These are phyloP conservation scores for Myoxocephalus aenaeus DNA, from an alignment of 2,797 vertebrate genomes.

Conservation along the genomic window DNA sequence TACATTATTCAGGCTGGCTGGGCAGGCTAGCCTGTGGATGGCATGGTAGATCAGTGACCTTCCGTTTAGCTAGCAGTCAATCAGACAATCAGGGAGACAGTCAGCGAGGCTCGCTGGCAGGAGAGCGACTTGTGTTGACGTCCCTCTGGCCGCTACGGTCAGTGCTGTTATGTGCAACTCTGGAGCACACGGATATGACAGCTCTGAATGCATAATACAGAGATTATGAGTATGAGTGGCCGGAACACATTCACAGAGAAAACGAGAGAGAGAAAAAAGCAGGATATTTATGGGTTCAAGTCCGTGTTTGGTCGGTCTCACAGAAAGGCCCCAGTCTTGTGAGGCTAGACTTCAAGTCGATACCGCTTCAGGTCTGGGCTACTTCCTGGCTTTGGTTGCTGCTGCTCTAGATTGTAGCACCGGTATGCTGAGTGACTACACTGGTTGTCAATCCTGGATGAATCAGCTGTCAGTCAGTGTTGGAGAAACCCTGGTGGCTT, in stretches of 20 bases:
- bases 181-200: slow-evolving; percentile 16
- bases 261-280: not conserved
- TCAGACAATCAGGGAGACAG: slow-evolving; percentile 35
- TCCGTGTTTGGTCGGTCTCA: slow-evolving; percentile 22
- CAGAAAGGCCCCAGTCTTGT: slow-evolving; percentile 10
- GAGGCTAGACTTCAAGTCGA: slow-evolving; percentile 3
- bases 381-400: slow-evolving; percentile 31
- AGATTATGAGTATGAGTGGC: slow-evolving; percentile 13
- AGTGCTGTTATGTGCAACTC: slow-evolving; percentile 28
- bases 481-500: slow-evolving; percentile 4
- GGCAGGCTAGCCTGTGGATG: slow-evolving; percentile 65
- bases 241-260: slow-evolving; percentile 16
- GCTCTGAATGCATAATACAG: slow-evolving; percentile 36
- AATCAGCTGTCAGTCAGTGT: slow-evolving; percentile 7
- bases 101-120: slow-evolving; percentile 27
- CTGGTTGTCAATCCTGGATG: not conserved
- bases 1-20: slow-evolving; percentile 77
- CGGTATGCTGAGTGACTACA: slow-evolving; percentile 2
- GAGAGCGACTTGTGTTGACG: slow-evolving; percentile 29
- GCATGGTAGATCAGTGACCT: slow-evolving; percentile 72
- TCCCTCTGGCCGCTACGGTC: slow-evolving; percentile 47
- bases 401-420: slow-evolving; percentile 2
- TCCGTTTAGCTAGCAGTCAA: slow-evolving; percentile 53
- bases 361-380: slow-evolving; percentile 5
- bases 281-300: slow-evolving; percentile 41